Conservation (phyloP, 2,888 invertebrate species). For the Apantesis nais region DNA sequence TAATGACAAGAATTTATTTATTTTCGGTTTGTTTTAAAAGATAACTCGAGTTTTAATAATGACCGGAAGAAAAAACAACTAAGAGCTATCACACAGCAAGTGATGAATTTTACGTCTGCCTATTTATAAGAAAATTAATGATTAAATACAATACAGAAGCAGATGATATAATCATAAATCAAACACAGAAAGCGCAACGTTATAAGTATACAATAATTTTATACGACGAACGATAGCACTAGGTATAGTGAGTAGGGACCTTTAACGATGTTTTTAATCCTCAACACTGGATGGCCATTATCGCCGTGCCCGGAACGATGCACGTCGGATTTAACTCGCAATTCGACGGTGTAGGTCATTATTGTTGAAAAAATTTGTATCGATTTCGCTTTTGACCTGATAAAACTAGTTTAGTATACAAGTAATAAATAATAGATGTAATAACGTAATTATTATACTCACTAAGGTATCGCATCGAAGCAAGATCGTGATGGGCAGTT, state of each 20-base stretch:
- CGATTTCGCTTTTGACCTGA: constrained; percentile 21
- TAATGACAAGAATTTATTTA: no score
- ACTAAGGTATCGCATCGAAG: no score
- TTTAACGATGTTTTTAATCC: constrained; percentile 77
- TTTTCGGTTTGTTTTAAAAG: no score
- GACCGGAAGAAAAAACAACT: no score
- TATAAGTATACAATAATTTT: not conserved
- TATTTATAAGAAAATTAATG: no score
- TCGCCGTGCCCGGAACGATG: constrained; percentile 47
- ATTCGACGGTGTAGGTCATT: constrained; percentile 46
- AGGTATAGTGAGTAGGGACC: not conserved
- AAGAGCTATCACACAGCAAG: no score
- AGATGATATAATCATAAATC: not conserved
- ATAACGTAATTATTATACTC: not conserved
- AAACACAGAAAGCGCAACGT: not conserved
- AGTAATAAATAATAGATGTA: not conserved
- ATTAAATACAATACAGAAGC: no score
- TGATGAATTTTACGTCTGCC: no score
- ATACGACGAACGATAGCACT: not conserved
- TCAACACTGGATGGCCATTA: constrained; percentile 56
- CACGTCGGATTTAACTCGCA: constrained; percentile 48
- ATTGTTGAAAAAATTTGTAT: constrained; percentile 31
- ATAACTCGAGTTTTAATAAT: no score
- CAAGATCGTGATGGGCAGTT: no score
- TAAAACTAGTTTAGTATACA: constrained; percentile 6